Base-by-base conservation (phyloP, 1,140 invertebrate species). In the Drosophila lowei region DNA sequence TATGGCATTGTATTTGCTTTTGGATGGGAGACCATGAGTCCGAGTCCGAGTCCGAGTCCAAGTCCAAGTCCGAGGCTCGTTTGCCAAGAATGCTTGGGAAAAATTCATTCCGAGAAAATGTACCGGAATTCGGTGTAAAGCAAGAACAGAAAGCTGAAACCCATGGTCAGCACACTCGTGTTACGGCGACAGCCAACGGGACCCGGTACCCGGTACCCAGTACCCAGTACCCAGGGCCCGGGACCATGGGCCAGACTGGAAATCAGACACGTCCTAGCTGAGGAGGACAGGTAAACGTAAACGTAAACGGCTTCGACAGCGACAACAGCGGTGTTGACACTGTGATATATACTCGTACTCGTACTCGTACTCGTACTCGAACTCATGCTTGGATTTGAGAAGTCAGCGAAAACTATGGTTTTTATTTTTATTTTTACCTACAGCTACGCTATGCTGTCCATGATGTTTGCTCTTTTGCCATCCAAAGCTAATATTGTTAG, bases 41-140 rank as follows among this genome's bases (percentile, higher is more conserved):
- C 4, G 23, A 23, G 23, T 5, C 23, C 23, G 5, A 23, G 3
- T 23, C 23, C 23, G 5, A 25, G 23, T 23, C 23, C 3, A 3
- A 23, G 23, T 60, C 66, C 47, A 42, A 34, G 49, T 38, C 38
- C 25, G n/a, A 47, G 52, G 53, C 62, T 79, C 54, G 63, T 67
- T 48, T 58, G 49, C 61, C 63, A 72, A 77, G 84, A 76, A 68
- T 75, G 78, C 85, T 79, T 89, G 86, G 86, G 86, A 89, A 89
- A 89, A 89, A 79, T 72, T 77, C 74, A 66, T 89, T 89, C 86
- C 85, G 77, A 84, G 86, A 89, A 89, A 89, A 89, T 85, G 78
- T 85, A 85, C 86, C 86, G 86, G 86, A 89, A 89, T 89, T 89
- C 74, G 76, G 72, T 85, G 85, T 74, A 85, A 81, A 83, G 76